phyloP scores from a whole-genome alignment of 2,888 invertebrate genomes.

The Ophonus ardosiacus region DNA sequence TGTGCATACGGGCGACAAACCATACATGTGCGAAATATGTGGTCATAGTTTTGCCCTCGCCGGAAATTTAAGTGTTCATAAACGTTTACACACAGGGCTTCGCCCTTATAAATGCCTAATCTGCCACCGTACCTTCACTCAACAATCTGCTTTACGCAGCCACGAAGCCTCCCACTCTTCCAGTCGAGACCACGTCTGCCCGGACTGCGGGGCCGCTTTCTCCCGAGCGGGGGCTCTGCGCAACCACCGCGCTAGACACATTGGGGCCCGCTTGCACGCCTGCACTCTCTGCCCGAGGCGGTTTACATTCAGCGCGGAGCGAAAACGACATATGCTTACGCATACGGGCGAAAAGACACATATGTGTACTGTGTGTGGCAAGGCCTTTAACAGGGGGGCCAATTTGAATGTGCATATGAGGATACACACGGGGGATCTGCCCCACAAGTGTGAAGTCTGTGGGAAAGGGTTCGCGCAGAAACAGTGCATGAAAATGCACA shows the following conservation, averaged over 20 bases:
- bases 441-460: conserved; percentile 77
- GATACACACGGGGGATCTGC: conserved; percentile 78
- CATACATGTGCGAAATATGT: conserved; percentile 69
- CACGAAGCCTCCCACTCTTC: conserved; percentile 68
- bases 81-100: conserved; percentile 68
- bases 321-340: conserved; percentile 68
- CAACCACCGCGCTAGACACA: conserved; percentile 68
- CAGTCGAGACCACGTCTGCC: conserved; percentile 67
- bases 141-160: conserved; percentile 67
- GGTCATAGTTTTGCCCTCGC: conserved; percentile 67
- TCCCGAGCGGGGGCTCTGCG: conserved; percentile 66
- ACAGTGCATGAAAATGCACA: conserved; percentile 77
- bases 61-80: conserved; percentile 67
- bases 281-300: conserved; percentile 68
- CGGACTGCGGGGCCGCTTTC: conserved; percentile 68
- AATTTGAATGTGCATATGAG: conserved; percentile 77
- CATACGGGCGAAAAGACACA: conserved; percentile 68
- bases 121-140: conserved; percentile 68
- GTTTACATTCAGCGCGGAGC: conserved; percentile 68
- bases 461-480: conserved; percentile 78
- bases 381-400: conserved; percentile 77
- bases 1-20: conserved; percentile 68
- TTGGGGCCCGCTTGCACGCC: conserved; percentile 64
- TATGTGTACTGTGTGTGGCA: conserved; percentile 77
- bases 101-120: conserved; percentile 68